Conservation (phyloP, 37 sponge, comb jelly and placozoan genomes). For the Bolinopsis microptera region DNA sequence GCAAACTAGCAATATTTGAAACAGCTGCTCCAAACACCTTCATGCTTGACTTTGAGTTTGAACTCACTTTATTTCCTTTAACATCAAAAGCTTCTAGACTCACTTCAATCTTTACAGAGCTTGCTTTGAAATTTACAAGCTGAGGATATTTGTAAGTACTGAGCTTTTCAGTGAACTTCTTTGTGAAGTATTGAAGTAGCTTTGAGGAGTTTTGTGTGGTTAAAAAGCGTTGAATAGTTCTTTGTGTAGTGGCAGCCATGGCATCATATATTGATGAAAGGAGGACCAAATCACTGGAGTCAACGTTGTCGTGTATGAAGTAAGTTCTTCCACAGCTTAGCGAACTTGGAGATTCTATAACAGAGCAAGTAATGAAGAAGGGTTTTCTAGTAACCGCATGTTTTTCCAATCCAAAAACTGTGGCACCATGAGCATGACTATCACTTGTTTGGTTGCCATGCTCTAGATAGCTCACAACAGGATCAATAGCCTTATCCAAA, state of each 20-base stretch:
- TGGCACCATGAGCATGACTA: neutral
- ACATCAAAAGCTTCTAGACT: conserved; percentile 11
- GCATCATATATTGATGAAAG: conserved; percentile 39
- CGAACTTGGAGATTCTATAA: conserved; percentile 3
- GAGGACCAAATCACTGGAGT: conserved; percentile 31
- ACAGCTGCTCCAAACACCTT: neutral
- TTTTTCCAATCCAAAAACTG: neutral
- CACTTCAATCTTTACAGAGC: neutral
- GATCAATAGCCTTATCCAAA: neutral
- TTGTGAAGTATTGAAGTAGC: conserved; percentile 19
- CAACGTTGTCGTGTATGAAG: neutral
- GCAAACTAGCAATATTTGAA: neutral
- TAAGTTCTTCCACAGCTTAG: conserved; percentile 39
- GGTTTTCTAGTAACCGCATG: conserved; percentile 36
- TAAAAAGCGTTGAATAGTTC: neutral
- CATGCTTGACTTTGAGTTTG: neutral
- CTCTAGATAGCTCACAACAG: neutral
- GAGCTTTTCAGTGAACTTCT: conserved; percentile 28
- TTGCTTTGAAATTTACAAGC: neutral
- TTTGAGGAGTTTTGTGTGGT: conserved; percentile 22
- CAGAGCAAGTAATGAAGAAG: neutral
- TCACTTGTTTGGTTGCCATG: neutral
- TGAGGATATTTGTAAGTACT: neutral
- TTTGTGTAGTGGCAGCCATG: neutral
- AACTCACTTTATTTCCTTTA: neutral